Conservation (phyloP, 2,797 vertebrate genomes). For the Prunella strophiata region DNA sequence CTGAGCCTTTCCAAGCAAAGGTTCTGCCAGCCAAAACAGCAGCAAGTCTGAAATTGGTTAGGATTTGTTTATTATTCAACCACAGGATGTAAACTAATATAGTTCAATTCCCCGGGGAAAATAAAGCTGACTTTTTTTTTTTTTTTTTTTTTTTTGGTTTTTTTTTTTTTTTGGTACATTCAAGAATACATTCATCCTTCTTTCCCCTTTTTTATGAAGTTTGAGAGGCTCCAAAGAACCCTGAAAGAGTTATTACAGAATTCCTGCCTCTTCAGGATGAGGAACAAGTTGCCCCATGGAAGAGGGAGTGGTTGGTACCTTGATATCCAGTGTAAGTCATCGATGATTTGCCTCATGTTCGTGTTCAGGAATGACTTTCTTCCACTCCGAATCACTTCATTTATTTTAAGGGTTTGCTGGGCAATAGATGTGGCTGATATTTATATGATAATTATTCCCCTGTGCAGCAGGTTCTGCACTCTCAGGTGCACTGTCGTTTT, state of each 20-base stretch:
- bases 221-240: neutral
- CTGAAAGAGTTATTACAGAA: neutral
- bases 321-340: neutral
- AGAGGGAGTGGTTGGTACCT: neutral
- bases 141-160: too few relatives aligned
- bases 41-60: constrained; percentile 56
- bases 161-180: neutral
- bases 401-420: neutral
- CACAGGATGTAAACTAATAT: constrained; percentile 66
- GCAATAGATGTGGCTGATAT: neutral
- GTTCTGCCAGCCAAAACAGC: constrained; percentile 59
- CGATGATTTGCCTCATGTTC: neutral
- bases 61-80: constrained; percentile 62
- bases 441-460: neutral
- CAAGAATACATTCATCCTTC: neutral
- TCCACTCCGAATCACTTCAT: neutral
- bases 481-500: neutral
- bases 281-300: neutral
- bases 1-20: neutral
- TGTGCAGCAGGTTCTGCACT: neutral
- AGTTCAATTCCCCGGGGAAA: constrained; percentile 33
- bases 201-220: neutral
- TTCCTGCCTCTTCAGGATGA: neutral
- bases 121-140: neutral
- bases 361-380: neutral